phyloP scores from a whole-genome alignment of 2,113 vertebrate genomes.

The Dipodomys stephensi region DNA sequence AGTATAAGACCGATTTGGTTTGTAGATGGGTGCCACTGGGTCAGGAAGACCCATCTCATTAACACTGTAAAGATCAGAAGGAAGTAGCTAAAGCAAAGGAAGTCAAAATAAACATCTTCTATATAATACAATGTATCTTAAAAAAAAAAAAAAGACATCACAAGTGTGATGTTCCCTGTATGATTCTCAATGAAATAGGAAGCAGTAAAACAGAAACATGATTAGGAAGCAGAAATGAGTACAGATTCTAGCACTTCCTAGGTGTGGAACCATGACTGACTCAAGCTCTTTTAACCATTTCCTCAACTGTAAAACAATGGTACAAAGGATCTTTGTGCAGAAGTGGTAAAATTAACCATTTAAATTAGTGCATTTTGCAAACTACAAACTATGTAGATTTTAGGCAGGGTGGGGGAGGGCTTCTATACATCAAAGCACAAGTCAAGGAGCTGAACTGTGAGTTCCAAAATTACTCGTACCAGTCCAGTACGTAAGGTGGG shows the following conservation, averaged over 20 bases:
- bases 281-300: not conserved
- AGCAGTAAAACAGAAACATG: not conserved
- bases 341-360: not conserved
- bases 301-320: not conserved
- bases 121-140: not conserved
- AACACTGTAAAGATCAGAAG: not conserved
- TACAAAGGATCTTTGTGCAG: not conserved
- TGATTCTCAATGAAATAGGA: not conserved
- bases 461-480: not conserved
- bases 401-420: not conserved
- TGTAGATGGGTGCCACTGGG: not conserved
- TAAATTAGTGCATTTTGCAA: not conserved
- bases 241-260: not conserved
- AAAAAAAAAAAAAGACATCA: not conserved
- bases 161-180: not conserved
- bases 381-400: not conserved
- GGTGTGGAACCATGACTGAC: not conserved
- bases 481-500: not conserved
- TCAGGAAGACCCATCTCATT: not conserved
- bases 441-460: not conserved
- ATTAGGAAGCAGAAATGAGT: not conserved
- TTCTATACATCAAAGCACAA: not conserved
- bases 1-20: not conserved
- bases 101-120: not conserved
- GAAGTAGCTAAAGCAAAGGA: not conserved